Base-by-base conservation (phyloP, 2,888 invertebrate genomes). In the Protonemura montana region DNA sequence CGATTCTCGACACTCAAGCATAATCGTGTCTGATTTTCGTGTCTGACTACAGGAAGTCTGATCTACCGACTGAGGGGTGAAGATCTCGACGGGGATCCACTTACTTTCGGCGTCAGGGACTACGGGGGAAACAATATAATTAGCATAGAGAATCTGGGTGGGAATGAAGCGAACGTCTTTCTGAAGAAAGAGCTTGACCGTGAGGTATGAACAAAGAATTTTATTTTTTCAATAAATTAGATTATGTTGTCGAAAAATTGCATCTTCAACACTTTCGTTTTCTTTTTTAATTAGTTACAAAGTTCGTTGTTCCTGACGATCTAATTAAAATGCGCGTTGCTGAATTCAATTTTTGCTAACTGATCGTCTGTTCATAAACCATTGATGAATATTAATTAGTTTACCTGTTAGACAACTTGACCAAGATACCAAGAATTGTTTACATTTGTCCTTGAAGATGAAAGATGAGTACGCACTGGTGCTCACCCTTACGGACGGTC, bases 401-500 rank as follows among this genome's bases (percentile, higher is more conserved):
- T 59, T 59, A 59, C 21, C 2, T 1, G 1, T 59, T 1, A 59
- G 21, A 59, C 59, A 59, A 13, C 21, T n/a, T n/a, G n/a, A n/a
- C n/a, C n/a, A n/a, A 41, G 21, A 59, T 59, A 59, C 59, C 59
- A 59, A 2, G 59, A 59, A 59, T 10, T 59, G 59, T 59, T 59
- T 59, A 13, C 59, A 59, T 59, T 59, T 59, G 59, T 59, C 59
- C 59, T 59, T 59, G 16, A 90, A 97, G 97, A 93, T 94, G 86
- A 95, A 95, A 91, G 97, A 97, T 91, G 98, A 98, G 92, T 98
- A 97, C 91, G 95, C 96, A 87, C 93, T 98, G 90, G 96, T 98
- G 89, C 92, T 98, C 89, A 98, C 98, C 0, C 92, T 98, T 89
- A 97, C 97, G 6, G 98, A 98, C 91, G 97, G 97, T 88, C 95